These are phyloP conservation scores for Agrochola lychnidis DNA, from an alignment of 2,888 invertebrate genomes.

Conservation along the genomic window DNA sequence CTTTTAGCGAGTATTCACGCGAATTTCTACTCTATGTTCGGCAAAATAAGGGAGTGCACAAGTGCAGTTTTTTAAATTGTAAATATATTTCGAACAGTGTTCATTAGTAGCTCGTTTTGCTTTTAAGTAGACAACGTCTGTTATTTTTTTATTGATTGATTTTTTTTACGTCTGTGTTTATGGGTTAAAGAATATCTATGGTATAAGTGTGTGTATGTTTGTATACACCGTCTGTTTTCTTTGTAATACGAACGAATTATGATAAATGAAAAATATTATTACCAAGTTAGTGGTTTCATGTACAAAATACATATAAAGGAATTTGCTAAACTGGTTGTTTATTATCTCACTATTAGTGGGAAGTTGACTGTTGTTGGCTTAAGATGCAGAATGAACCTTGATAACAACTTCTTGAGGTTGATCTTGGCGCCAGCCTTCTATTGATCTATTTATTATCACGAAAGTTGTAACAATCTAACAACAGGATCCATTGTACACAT, in stretches of 20 bases:
- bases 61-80: constrained; percentile 39
- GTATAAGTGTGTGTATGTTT: constrained; percentile 28
- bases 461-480: not conserved
- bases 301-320: not conserved
- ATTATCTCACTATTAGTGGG: not conserved
- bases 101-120: constrained; percentile 82
- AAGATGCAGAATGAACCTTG: not conserved
- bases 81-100: constrained; percentile 68
- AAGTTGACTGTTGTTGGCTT: not conserved
- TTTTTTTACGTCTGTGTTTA: constrained; percentile 57
- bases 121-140: constrained; percentile 80
- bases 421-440: not conserved
- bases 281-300: not conserved
- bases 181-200: constrained; percentile 50
- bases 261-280: not conserved
- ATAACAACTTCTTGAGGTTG: not conserved
- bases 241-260: constrained; percentile 9
- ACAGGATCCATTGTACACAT: not conserved
- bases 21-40: constrained; percentile 39
- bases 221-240: constrained; percentile 18
- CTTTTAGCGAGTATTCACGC: constrained; percentile 42
- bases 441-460: not conserved
- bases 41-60: not conserved
- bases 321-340: constrained; percentile 2
- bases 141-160: constrained; percentile 66